Evolutionary conservation across 2,113 vertebrate species (phyloP).

Genomic region (Haplochromis vanheusdeni): DNA sequence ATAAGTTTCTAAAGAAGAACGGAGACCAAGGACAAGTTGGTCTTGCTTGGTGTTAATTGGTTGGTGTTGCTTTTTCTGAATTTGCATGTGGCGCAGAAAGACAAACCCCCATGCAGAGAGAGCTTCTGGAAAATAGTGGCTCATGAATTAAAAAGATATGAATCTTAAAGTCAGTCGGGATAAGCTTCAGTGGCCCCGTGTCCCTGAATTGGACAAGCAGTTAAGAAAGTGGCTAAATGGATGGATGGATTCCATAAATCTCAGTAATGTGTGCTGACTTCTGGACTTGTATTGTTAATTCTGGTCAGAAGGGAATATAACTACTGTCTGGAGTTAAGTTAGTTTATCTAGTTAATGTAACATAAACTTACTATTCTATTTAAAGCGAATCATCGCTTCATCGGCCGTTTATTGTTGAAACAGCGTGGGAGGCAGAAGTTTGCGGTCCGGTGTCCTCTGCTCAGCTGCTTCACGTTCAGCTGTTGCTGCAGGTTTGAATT

Average conservation of each 20-base stretch:
- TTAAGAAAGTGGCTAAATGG: not conserved
- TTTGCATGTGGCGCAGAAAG: not conserved
- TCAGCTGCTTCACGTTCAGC: constrained; percentile 22
- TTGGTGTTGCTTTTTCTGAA: not conserved
- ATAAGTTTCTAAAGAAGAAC: not conserved
- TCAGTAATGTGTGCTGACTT: not conserved
- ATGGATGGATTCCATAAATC: not conserved
- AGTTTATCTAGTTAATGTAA: not conserved
- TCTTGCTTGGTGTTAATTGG: not conserved
- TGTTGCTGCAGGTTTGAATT: constrained; percentile 40
- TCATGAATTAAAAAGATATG: not conserved
- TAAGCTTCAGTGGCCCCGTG: not conserved
- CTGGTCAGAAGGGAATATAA: not conserved
- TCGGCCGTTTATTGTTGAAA: not conserved
- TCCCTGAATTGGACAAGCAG: not conserved
- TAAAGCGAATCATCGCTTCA: not conserved
- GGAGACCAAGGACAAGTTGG: not conserved
- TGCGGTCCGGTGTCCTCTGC: not conserved
- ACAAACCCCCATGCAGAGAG: not conserved
- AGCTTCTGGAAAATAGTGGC: not conserved
- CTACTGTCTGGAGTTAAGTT: not conserved
- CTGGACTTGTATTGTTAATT: not conserved
- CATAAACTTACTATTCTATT: not conserved
- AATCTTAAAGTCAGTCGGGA: not conserved
- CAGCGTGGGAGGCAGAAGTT: not conserved